These are phyloP conservation scores for Agriopis leucophaearia DNA, from an alignment of 2,888 invertebrate species.

Conservation along the genomic window DNA sequence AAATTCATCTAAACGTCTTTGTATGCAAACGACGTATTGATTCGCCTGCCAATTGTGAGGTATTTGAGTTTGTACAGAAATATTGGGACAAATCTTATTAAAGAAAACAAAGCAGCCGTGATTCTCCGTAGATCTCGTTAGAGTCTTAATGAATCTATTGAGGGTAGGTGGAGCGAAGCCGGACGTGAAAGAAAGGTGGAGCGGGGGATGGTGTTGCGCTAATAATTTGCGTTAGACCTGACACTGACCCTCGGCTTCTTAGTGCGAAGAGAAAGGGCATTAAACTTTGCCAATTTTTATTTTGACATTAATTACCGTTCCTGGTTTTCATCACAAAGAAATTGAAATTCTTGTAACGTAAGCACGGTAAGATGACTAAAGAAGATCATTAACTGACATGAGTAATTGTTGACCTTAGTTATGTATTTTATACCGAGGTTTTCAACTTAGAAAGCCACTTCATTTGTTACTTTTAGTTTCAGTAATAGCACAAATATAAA, in stretches of 20 bases:
- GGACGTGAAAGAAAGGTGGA: conserved; percentile 69
- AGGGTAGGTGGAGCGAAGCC: conserved; percentile 77
- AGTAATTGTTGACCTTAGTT: too few species aligned
- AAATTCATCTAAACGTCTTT: conserved; percentile 55
- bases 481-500: too few species aligned
- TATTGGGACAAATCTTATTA: conserved; percentile 78
- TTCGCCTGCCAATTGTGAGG: conserved; percentile 50
- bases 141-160: conserved; percentile 85
- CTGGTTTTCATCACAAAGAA: too few species aligned
- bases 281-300: background rate
- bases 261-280: conserved; percentile 20
- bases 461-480: too few species aligned
- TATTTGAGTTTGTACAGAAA: conserved; percentile 45
- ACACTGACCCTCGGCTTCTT: conserved; percentile 47
- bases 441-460: too few species aligned
- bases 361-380: too few species aligned
- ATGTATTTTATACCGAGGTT: too few species aligned
- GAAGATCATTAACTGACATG: too few species aligned
- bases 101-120: conserved; percentile 81
- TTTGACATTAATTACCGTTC: background rate
- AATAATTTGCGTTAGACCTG: conserved; percentile 77
- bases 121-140: conserved; percentile 84
- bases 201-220: conserved; percentile 72
- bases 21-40: conserved; percentile 57
- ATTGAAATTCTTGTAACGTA: too few species aligned